These are phyloP conservation scores for Daboia siamensis DNA, from an alignment of 2,113 vertebrate species.

Conservation along the genomic window DNA sequence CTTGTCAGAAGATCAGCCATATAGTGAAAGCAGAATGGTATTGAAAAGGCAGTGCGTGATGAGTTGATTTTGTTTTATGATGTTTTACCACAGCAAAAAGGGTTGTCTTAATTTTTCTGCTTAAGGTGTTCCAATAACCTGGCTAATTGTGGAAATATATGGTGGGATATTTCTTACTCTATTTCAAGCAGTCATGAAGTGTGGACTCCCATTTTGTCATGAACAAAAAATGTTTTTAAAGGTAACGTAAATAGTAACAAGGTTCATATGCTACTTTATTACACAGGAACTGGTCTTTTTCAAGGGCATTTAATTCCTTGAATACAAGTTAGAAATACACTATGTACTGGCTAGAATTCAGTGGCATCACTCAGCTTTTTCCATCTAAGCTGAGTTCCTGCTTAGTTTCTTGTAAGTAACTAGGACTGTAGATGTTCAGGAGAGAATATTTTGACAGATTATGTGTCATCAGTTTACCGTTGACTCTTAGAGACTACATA, in stretches of 20 bases:
- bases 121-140: background rate
- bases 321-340: background rate
- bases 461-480: background rate
- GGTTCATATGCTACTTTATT: background rate
- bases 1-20: background rate
- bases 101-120: background rate
- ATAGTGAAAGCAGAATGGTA: background rate
- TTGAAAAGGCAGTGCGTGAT: background rate
- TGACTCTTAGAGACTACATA: background rate
- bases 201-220: background rate
- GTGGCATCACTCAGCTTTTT: background rate
- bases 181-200: background rate
- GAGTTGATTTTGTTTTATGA: background rate
- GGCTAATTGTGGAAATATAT: background rate
- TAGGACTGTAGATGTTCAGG: background rate
- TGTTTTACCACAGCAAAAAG: background rate
- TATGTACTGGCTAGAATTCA: background rate
- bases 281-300: background rate
- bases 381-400: background rate
- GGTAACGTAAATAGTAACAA: background rate
- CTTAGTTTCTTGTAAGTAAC: background rate
- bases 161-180: background rate
- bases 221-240: constrained; percentile 10
- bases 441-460: background rate
- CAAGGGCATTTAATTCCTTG: background rate